Conservation (phyloP, 2,888 invertebrate species). For the Cataglyphis albicans region DNA sequence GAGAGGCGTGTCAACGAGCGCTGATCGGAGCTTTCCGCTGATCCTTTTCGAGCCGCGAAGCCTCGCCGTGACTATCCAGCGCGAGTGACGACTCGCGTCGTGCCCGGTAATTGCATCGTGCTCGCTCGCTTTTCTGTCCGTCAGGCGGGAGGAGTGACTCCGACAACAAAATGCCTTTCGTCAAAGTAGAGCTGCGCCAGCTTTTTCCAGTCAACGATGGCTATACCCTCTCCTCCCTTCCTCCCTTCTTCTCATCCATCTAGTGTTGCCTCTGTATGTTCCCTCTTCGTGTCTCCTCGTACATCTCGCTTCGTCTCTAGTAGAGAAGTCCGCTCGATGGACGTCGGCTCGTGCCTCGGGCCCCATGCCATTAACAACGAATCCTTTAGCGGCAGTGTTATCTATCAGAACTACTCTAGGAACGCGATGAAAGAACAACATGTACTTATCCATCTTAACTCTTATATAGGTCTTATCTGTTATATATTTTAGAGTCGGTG, state of each 20-base stretch:
- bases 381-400: slow-evolving; percentile 64
- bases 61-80: slow-evolving; percentile 49
- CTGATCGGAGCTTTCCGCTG: slow-evolving; percentile 55
- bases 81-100: slow-evolving; percentile 52
- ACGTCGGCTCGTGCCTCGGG: slow-evolving; percentile 61
- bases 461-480: not conserved
- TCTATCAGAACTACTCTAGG: slow-evolving; percentile 44
- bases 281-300: slow-evolving; percentile 45
- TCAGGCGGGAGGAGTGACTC: slow-evolving; percentile 69
- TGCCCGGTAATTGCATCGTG: slow-evolving; percentile 75
- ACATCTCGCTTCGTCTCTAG: slow-evolving; percentile 50
- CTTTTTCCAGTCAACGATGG: slow-evolving; percentile 65
- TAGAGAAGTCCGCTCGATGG: slow-evolving; percentile 63
- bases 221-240: slow-evolving; percentile 19
- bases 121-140: slow-evolving; percentile 70
- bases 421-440: slow-evolving; percentile 15
- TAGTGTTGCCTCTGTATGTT: slow-evolving; percentile 47
- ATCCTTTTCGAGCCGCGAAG: slow-evolving; percentile 52
- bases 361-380: slow-evolving; percentile 66
- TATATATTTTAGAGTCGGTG: not conserved
- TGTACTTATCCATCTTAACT: slow-evolving; percentile 7
- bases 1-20: slow-evolving; percentile 52
- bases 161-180: slow-evolving; percentile 74
- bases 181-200: slow-evolving; percentile 70
- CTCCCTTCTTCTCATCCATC: slow-evolving; percentile 31